Evolutionary conservation across 2,797 vertebrate genomes (phyloP), one percentile per base, ranked within the genome.

Genomic region (Mergus octosetaceus): DNA sequence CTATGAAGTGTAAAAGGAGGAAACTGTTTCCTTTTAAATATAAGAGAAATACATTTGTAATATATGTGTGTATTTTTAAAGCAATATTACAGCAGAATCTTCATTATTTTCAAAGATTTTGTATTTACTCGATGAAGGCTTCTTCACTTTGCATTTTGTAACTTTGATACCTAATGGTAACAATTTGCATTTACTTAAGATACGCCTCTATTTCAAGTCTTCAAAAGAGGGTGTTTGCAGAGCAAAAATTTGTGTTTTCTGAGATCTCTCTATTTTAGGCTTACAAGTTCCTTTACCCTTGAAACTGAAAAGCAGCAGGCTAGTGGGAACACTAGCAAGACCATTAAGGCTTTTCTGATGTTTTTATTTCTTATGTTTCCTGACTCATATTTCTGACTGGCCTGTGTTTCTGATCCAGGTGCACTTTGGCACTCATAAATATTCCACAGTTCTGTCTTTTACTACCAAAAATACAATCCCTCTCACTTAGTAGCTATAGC

Each of bases 351-450:
- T 66, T 66, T 93, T 88, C 32, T 72, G 73, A 65, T 39, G 20
- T 9, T 94, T 78, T 91, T 61, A 34, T 77, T 92, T 85, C 68
- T 74, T 66, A 34, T 34, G 43, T 87, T 78, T 77, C 25, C 41
- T n/a, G 58, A 86, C 74, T 85, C 62, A 65, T 78, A 69, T 20
- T 72, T 83, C 51, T 51, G 56, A 81, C 43, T 47, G 65, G 49
- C 34, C 47, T 89, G 3, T n/a, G 47, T 19, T 73, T 62, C 38
- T 56, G 39, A 79, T 62, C 76, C 36, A 93, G 75, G 51, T 87
- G 75, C 39, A 80, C 78, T 79, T 79, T 36, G 72, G 43, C 70
- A 53, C 27, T 24, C 76, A 96, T 89, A 95, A 91, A 94, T 60
- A 64, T 75, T 60, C 71, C n/a, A 30, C 11, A 74, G 58, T 56